phyloP scores from a whole-genome alignment of 2,888 invertebrate species.

The Eilema caniola region DNA sequence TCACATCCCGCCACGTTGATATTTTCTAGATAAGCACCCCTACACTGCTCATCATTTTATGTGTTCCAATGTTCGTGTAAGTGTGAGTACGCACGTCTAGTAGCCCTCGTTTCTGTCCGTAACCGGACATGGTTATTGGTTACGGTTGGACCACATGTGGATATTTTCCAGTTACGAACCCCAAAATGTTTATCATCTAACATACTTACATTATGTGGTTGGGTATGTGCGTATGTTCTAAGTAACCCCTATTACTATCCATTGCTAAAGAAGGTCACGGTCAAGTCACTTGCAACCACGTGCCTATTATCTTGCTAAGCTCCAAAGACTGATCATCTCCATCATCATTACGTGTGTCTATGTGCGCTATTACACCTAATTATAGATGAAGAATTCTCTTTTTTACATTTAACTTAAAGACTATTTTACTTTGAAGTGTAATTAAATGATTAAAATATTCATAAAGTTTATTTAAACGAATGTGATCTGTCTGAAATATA shows the following conservation, averaged over 20 bases:
- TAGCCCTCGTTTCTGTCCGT: neutral
- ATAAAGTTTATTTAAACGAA: constrained; percentile 1
- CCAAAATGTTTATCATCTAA: neutral
- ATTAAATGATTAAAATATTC: constrained; percentile 13
- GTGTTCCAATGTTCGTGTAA: neutral
- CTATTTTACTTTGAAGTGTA: constrained; percentile 20
- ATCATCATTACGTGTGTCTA: constrained; percentile 1
- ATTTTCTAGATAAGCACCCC: neutral
- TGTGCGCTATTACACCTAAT: neutral
- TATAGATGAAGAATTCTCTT: neutral
- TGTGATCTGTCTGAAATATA: constrained; percentile 25
- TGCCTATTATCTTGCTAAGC: neutral
- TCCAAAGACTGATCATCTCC: neutral
- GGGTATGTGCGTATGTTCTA: constrained; percentile 1
- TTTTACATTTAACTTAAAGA: neutral
- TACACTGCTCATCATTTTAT: neutral
- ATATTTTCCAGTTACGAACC: neutral
- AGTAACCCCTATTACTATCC: neutral
- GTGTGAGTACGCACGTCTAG: neutral
- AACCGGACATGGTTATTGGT: neutral
- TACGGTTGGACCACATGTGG: neutral
- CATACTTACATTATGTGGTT: neutral
- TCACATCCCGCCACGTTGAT: neutral
- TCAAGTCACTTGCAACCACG: neutral
- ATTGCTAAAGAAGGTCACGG: neutral